Evolutionary conservation across 2,797 vertebrate species (phyloP), one percentile per base, ranked within the genome.

Genomic region (Typhlichthys subterraneus): DNA sequence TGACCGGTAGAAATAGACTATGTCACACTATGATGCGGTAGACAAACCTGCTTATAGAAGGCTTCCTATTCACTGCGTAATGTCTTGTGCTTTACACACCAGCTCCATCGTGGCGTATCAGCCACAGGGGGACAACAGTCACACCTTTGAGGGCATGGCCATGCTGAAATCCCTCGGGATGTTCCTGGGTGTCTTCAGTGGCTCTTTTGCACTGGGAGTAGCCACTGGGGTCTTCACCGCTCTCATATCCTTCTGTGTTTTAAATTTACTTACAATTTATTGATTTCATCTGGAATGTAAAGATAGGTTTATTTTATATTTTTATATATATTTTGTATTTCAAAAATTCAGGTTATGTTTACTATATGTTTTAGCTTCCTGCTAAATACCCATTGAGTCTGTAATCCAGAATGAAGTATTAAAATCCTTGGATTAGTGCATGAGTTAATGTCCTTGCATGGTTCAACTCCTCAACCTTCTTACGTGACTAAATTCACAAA

Each of bases 401-500:
- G 4, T 29, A 4, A 29, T 8, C 46, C 10, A 12, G 2, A 19
- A 15, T 4, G 29, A 2, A 51, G 9, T 0, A 45, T 14, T 23
- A 10, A 3, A 2, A 38, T 1, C 11, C 0, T 42, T 42, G 38
- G 38, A 42, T 42, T 29, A 29, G 23, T 29, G 23, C 23, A 29
- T 29, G 23, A 29, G 23, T 29, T 29, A 42, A 42, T 9, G 7
- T 42, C 8, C 12, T 7, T 19, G 48, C 62, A n/a, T 42, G 2
- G 8, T 65, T 77, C 3, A 66, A 54, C 19, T 86, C 84, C 8
- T 92, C 92, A 70, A 92, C 91, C 64, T 45, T 48, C 10, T 54
- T 65, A 99, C 94, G 96, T 99, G 81, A 99, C 97, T n/a, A 99
- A 99, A 75, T 99, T 99, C 84, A 99, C 97, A 49, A 99, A 97